Percentiles rank a stretch among this genome's conserved stretches.
These are phyloP conservation scores for Montipora capitata DNA, from an alignment of 92 coral and sea anemone species.

Conservation along the genomic window DNA sequence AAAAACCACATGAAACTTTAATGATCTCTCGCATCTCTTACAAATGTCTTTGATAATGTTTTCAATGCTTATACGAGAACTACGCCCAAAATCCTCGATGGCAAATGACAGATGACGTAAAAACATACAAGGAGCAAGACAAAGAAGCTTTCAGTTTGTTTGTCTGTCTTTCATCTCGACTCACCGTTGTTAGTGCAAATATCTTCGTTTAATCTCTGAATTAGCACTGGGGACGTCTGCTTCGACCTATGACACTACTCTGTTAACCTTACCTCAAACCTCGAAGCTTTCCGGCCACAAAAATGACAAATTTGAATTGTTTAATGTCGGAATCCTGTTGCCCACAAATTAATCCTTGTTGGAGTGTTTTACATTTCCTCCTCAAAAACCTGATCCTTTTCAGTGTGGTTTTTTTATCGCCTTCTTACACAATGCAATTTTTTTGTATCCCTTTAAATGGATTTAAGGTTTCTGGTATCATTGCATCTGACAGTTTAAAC, in stretches of 20 bases:
- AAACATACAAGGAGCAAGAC: no score
- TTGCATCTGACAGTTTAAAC: background rate
- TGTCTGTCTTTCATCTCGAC: no score
- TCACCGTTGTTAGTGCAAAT: no score
- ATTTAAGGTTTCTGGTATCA: background rate
- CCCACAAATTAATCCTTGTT: conserved; percentile 9
- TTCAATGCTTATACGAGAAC: no score
- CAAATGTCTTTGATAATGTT: no score
- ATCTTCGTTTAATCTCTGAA: background rate
- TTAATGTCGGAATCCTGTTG: conserved; percentile 21
- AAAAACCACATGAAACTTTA: no score
- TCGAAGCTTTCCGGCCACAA: background rate
- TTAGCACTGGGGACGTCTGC: no score
- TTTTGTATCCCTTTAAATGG: conserved; percentile 23
- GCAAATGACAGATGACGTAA: no score
- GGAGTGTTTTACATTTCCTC: conserved; percentile 14
- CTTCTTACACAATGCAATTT: background rate
- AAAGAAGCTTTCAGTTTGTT: no score
- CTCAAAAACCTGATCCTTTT: conserved; percentile 11
- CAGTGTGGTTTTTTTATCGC: conserved; percentile 1
- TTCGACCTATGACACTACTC: background rate
- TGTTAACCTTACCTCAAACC: background rate
- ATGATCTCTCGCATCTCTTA: no score
- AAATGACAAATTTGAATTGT: conserved; percentile 13
- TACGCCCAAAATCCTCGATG: no score